Evolutionary conservation across 2,888 invertebrate genomes (phyloP), one percentile per base, ranked within the genome.

Genomic region (Pyralis farinalis): DNA sequence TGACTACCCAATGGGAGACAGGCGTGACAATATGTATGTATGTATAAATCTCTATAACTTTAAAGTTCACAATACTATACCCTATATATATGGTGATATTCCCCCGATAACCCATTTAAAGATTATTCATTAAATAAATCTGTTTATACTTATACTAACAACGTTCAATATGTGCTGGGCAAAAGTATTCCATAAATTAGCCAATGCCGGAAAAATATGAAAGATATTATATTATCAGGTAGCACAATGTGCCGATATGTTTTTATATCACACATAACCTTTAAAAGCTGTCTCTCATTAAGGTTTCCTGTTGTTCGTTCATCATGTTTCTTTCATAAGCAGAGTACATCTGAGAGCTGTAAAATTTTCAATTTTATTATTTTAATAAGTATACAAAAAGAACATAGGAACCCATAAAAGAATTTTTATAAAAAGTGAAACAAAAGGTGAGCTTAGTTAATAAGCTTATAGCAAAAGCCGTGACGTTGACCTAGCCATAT

Each of bases 401-500:
- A 48, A 54, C 55, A 52, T 51, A 51, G 63, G 60, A 62, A 55
- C 55, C 50, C 51, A 55, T 63, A 42, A 46, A 53, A 55, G 56
- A 53, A 53, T 55, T 58, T 62, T 65, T 61, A 54, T 57, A 47
- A 53, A 56, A 43, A 51, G 59, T 60, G 61, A 25, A 25, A 56
- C 54, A 65, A 63, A 65, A 58, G 53, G 55, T 61, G 65, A 62
- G 58, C 60, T 58, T 56, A 71, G 65, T 76, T 80, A 82, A 81
- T 81, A 80, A 77, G 77, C 79, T 79, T 75, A 79, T 63, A 42
- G 64, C 65, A 69, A 58, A 67, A 69, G 63, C 67, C 62, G 66
- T 73, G 57, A 67, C 64, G 70, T 63, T 71, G 73, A 72, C 71
- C 72, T 72, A 67, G 55, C 50, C 63, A 70, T 76, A 76, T 74